Percentiles rank a stretch among this genome's conserved stretches.
These are phyloP conservation scores for Puma concolor DNA, from an alignment of 2,113 vertebrate genomes.

Conservation along the genomic window DNA sequence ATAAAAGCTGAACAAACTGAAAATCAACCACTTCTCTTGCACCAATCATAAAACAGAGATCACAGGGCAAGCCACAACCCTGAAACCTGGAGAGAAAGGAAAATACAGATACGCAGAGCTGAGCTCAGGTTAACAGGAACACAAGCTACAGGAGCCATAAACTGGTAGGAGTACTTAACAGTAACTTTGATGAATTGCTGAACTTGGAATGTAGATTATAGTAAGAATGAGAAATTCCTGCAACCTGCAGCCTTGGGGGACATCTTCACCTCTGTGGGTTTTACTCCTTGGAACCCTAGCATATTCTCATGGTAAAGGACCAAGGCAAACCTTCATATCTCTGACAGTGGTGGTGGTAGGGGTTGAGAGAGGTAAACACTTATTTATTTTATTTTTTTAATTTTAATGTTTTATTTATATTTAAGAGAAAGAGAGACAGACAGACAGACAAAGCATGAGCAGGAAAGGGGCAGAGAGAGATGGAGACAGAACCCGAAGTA, in stretches of 20 bases:
- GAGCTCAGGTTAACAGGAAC: not conserved
- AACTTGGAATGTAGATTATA: not conserved
- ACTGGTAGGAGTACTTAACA: not conserved
- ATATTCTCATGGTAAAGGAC: not conserved
- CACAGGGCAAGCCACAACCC: not conserved
- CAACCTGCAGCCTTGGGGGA: not conserved
- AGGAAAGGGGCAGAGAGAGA: too few species aligned
- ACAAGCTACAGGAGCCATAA: not conserved
- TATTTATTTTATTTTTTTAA: not conserved
- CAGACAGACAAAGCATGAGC: too few species aligned
- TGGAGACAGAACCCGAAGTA: too few species aligned
- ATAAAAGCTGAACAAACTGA: not conserved
- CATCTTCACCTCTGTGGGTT: not conserved
- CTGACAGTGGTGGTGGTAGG: not conserved
- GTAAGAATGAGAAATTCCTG: not conserved
- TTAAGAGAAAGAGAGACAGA: too few species aligned
- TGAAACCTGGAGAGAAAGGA: not conserved
- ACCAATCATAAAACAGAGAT: not conserved
- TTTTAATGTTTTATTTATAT: too few species aligned
- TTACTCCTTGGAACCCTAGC: not conserved
- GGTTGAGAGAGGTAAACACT: not conserved
- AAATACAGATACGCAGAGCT: not conserved
- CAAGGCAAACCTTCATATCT: not conserved
- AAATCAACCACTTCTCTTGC: not conserved
- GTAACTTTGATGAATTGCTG: not conserved